phyloP scores from a whole-genome alignment of 2,797 vertebrate species.

The Phoeniculus purpureus region DNA sequence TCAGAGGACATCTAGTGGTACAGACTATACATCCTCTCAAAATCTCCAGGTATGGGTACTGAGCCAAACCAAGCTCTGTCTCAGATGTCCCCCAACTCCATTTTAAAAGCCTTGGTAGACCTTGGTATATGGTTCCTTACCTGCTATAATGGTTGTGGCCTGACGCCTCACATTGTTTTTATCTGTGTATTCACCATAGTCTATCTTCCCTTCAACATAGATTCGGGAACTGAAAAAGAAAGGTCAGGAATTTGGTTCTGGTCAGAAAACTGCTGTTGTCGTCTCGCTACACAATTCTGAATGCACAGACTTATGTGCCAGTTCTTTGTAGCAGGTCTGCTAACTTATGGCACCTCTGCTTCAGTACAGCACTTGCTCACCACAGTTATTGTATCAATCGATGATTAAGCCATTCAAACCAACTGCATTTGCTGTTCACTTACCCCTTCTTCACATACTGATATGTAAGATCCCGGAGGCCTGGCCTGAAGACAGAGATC shows the following conservation, averaged over 20 bases:
- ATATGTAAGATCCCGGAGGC: conserved; percentile 93
- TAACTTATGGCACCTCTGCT: not conserved
- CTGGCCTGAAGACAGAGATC: conserved; percentile 94
- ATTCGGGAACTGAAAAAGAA: conserved; percentile 82
- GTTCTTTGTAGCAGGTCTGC: not conserved
- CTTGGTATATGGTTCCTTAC: conserved; percentile 68
- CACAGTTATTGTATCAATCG: not conserved
- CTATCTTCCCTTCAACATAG: conserved; percentile 93
- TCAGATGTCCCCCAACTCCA: not conserved
- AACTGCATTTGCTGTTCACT: conserved; percentile 25
- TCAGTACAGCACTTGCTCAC: not conserved
- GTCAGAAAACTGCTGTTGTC: not conserved
- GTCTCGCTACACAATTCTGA: not conserved
- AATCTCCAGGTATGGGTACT: not conserved
- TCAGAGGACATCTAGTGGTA: not conserved
- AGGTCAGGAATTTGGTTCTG: not conserved
- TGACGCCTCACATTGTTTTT: conserved; percentile 94
- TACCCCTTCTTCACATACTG: conserved; percentile 96
- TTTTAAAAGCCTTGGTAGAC: not conserved
- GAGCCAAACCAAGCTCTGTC: not conserved
- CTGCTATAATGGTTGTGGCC: conserved; percentile 96
- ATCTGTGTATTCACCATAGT: conserved; percentile 96
- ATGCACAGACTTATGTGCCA: not conserved
- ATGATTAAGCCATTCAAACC: not conserved
- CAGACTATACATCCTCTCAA: not conserved